phyloP scores from a whole-genome alignment of 2,888 invertebrate genomes.

The Synanthedon andrenaeformis region DNA sequence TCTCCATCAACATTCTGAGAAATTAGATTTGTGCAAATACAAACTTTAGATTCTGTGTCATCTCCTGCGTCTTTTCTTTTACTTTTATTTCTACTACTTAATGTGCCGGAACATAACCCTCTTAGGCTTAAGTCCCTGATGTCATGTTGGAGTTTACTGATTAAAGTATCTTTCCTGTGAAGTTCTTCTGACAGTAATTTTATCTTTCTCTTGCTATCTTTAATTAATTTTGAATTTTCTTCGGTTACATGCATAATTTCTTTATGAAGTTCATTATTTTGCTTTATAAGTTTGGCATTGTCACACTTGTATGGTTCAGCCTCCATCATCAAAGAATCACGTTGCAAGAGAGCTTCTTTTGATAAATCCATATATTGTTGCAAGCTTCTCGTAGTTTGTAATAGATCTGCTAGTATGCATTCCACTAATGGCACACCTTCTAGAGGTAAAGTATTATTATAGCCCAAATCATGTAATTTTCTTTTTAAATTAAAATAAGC shows the following conservation, averaged over 20 bases:
- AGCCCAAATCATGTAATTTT: slow-evolving; percentile 86
- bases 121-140: slow-evolving; percentile 52
- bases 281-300: slow-evolving; percentile 79
- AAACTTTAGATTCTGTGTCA: slow-evolving; percentile 20
- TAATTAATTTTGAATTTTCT: slow-evolving; percentile 66
- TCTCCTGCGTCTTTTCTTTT: slow-evolving; percentile 38
- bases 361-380: slow-evolving; percentile 85
- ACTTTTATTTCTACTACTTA: slow-evolving; percentile 53
- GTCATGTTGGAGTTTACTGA: slow-evolving; percentile 54
- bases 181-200: slow-evolving; percentile 74
- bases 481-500: slow-evolving; percentile 65
- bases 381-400: slow-evolving; percentile 88
- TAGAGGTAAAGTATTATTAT: slow-evolving; percentile 78
- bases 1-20: slow-evolving; percentile 49
- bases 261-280: slow-evolving; percentile 79
- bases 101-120: slow-evolving; percentile 56
- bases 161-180: slow-evolving; percentile 57
- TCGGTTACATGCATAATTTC: slow-evolving; percentile 76
- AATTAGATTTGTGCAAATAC: slow-evolving; percentile 36
- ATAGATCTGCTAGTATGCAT: slow-evolving; percentile 82
- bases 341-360: slow-evolving; percentile 77
- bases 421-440: slow-evolving; percentile 86
- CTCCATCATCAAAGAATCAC: slow-evolving; percentile 75
- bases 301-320: slow-evolving; percentile 86
- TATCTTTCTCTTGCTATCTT: slow-evolving; percentile 73